Evolutionary conservation across 2,113 vertebrate genomes (phyloP), one percentile per base, ranked within the genome.

Genomic region (Megaceryle maxima): DNA sequence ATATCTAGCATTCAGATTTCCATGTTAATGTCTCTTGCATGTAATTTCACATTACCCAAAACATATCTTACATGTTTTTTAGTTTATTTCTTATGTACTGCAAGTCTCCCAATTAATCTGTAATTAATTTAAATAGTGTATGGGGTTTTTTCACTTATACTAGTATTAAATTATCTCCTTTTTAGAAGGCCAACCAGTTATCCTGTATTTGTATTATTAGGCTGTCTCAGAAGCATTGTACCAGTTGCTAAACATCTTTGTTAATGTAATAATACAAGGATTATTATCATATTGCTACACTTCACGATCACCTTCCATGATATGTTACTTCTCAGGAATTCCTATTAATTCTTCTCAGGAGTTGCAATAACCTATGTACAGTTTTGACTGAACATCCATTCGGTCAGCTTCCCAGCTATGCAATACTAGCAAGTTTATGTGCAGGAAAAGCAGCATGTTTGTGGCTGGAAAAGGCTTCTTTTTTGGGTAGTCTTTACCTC

Each of bases 371-470:
- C 46, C 25, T n/a, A 12, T 0, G 2, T 28, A 37, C 3, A 17
- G 11, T 63, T 87, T 64, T 60, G 17, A 25, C 28, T 24, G 16
- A 85, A 50, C 16, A 48, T 51, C 19, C 70, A 16, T 35, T 53
- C 2, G 1, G 16, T 53, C 82, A 78, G 37, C 39, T 89, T 66
- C 67, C n/a, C 60, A 90, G 37, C 31, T 43, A 75, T 1, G 0
- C 22, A 88, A 44, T 4, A 37, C 14, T 4, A 44, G 16, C 0
- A 0, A 19, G 22, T 53, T 90, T 29, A 7, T 3, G 19, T 10
- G 10, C 4, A 7, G 4, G 13, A 11, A 8, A 90, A 77, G 33
- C 6, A 64, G 10, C 6, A 25, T 2, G 4, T 29, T 43, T 68
- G 22, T 1, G 2, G 15, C 46, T 67, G 28, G 26, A 12, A 74